Conservation (phyloP, 2,888 invertebrate genomes). For the Electrophaes corylata region DNA sequence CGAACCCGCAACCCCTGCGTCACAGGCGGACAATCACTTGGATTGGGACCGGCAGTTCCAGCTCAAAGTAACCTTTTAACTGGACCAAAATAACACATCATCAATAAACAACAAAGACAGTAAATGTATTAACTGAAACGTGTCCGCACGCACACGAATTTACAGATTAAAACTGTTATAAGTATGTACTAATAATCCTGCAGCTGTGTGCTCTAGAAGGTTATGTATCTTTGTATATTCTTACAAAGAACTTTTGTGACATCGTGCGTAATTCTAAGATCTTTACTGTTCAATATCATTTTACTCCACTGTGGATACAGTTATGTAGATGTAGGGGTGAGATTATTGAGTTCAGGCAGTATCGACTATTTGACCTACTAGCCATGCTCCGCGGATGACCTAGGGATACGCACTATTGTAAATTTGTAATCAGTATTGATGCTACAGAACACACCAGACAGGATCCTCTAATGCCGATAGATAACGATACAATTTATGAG, state of each 20-base stretch:
- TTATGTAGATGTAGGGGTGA: neutral
- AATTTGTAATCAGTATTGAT: neutral
- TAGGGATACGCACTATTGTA: neutral
- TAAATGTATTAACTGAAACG: neutral
- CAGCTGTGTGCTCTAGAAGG: conserved; percentile 7
- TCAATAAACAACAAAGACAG: neutral
- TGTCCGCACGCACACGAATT: conserved; percentile 3
- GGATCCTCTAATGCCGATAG: neutral
- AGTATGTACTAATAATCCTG: neutral
- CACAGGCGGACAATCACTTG: no score
- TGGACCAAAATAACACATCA: neutral
- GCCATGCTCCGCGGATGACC: conserved; percentile 1
- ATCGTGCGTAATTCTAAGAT: neutral
- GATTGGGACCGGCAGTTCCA: no score
- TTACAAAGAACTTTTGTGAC: conserved; percentile 8
- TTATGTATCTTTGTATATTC: conserved; percentile 7
- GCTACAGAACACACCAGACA: neutral
- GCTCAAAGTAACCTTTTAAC: neutral
- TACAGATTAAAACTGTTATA: neutral
- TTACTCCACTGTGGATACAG: neutral
- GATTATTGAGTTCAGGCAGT: neutral
- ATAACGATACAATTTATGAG: conserved; percentile 9
- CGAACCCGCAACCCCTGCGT: no score
- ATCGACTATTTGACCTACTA: conserved; percentile 2
- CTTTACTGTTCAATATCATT: neutral